phyloP scores from a whole-genome alignment of 1,140 invertebrate species.

The Chrysomallon squamiferum region DNA sequence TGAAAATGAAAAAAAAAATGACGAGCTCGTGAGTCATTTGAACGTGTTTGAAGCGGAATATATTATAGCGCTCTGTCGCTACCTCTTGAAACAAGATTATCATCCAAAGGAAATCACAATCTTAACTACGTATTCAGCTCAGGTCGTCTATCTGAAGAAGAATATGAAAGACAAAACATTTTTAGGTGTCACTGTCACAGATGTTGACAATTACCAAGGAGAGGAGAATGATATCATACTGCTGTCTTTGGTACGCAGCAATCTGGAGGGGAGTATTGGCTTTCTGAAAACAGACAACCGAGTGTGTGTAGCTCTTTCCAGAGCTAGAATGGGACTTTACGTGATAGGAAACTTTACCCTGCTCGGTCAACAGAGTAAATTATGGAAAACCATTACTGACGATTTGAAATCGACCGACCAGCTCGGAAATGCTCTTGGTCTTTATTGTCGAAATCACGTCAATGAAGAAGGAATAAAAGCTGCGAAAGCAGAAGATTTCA shows the following conservation, averaged over 20 bases:
- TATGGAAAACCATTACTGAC: conserved; percentile 62
- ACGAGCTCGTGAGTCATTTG: conserved; percentile 50
- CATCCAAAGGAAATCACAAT: conserved; percentile 55
- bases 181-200: conserved; percentile 67
- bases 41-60: conserved; percentile 58
- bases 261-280: conserved; percentile 71
- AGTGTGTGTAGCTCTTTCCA: conserved; percentile 81
- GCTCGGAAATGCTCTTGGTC: conserved; percentile 40
- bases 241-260: conserved; percentile 79
- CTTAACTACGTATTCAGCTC: conserved; percentile 60
- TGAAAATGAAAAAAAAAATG: conserved; percentile 37
- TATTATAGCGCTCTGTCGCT: conserved; percentile 44
- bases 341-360: conserved; percentile 75
- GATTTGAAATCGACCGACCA: conserved; percentile 24
- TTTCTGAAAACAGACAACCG: conserved; percentile 79
- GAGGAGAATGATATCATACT: conserved; percentile 85
- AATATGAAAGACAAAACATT: conserved; percentile 39
- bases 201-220: conserved; percentile 76
- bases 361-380: conserved; percentile 58
- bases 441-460: conserved; percentile 65
- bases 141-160: conserved; percentile 50
- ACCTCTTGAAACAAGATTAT: conserved; percentile 60
- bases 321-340: conserved; percentile 77
- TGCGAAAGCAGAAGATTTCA: conserved; percentile 55
- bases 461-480: conserved; percentile 31